phyloP scores from a whole-genome alignment of 2,797 vertebrate genomes.

The Mormyrops boulengeri region DNA sequence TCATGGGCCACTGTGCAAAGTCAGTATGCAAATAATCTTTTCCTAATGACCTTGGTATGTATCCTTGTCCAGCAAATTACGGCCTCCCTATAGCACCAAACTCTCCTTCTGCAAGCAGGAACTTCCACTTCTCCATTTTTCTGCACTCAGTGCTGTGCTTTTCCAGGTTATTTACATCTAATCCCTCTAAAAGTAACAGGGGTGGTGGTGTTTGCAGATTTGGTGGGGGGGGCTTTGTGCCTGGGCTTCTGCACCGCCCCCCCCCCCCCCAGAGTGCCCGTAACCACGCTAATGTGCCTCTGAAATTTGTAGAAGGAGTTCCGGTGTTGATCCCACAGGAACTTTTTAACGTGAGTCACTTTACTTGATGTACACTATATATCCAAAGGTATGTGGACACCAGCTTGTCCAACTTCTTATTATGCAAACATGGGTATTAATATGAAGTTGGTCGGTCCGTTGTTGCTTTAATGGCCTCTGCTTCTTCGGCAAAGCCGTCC shows the following conservation, averaged over 20 bases:
- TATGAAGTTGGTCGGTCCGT: background rate
- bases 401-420: background rate
- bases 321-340: background rate
- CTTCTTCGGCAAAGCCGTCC: background rate
- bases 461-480: background rate
- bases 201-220: background rate
- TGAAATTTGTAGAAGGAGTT: background rate
- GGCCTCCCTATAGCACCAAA: background rate
- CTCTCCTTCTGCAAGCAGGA: background rate
- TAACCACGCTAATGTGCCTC: background rate
- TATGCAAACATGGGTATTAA: background rate
- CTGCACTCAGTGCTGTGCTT: background rate
- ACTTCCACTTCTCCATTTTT: background rate
- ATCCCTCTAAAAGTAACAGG: background rate
- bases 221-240: background rate
- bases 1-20: background rate
- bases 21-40: background rate
- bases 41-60: background rate
- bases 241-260: background rate
- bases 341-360: background rate
- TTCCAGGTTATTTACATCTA: background rate
- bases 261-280: background rate
- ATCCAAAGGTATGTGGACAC: background rate
- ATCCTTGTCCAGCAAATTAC: background rate
- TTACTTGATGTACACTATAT: background rate